Conservation (phyloP, 2,113 vertebrate genomes). For the Alosa alosa region DNA sequence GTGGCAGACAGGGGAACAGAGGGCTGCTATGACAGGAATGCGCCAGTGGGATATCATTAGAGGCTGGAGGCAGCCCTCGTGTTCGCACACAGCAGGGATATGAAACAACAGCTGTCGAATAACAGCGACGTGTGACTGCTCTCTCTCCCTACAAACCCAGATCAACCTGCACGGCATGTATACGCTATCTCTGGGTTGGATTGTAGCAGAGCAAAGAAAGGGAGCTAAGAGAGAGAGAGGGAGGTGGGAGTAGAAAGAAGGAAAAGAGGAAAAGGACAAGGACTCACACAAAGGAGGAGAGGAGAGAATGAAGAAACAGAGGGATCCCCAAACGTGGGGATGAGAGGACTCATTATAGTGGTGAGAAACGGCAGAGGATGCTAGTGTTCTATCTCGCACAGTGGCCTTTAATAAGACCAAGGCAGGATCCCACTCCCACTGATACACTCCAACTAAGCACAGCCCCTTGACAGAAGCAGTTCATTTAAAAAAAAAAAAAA, state of each 20-base stretch:
- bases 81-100: constrained; percentile 52
- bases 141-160: constrained; percentile 11
- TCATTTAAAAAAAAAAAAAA: too few species aligned
- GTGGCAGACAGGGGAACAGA: constrained; percentile 60
- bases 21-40: constrained; percentile 66
- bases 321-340: neutral
- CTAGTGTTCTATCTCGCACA: constrained; percentile 24
- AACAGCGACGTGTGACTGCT: constrained; percentile 33
- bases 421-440: neutral
- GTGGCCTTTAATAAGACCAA: constrained; percentile 30
- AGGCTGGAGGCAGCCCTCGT: constrained; percentile 50
- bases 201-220: neutral
- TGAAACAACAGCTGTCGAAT: constrained; percentile 52
- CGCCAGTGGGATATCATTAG: constrained; percentile 66
- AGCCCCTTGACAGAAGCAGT: neutral
- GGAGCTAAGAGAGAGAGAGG: neutral
- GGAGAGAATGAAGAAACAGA: neutral
- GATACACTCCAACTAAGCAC: neutral
- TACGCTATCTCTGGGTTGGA: neutral
- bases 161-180: neutral
- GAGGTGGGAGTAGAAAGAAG: neutral
- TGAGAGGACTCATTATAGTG: constrained; percentile 34
- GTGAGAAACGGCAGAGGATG: neutral
- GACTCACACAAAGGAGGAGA: neutral
- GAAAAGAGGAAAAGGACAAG: neutral